Evolutionary conservation across 1,140 invertebrate genomes (phyloP).

Genomic region (Leptinotarsa defecta): DNA sequence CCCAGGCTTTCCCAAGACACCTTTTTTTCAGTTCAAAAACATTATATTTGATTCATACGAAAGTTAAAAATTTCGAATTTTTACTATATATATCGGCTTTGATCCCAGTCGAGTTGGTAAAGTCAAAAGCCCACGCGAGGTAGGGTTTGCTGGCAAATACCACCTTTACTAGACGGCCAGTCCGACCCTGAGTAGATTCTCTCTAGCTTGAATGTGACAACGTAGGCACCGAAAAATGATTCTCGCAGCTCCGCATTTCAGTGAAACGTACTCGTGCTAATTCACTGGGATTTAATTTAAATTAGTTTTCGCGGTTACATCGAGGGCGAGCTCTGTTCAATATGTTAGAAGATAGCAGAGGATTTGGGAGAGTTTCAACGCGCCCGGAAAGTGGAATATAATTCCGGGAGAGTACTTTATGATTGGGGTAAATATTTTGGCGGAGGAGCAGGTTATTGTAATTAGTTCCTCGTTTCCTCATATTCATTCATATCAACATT

Average conservation of each 20-base stretch:
- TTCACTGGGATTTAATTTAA: constrained; percentile 55
- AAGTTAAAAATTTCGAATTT: too few species aligned
- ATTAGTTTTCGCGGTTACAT: constrained; percentile 49
- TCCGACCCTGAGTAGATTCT: too few species aligned
- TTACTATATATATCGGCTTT: too few species aligned
- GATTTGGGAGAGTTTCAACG: constrained; percentile 13
- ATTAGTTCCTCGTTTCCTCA: background rate
- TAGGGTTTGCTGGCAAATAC: too few species aligned
- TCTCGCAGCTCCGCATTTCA: constrained; percentile 2
- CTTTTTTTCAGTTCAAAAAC: too few species aligned
- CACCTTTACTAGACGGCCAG: too few species aligned
- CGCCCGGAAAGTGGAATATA: constrained; percentile 2
- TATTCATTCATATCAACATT: too few species aligned
- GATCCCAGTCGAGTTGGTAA: too few species aligned
- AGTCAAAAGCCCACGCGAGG: too few species aligned
- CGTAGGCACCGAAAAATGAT: background rate
- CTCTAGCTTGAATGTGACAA: too few species aligned
- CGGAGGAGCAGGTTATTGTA: background rate
- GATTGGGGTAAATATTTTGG: background rate
- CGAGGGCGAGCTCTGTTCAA: constrained; percentile 34
- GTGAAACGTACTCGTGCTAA: constrained; percentile 41
- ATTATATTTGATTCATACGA: too few species aligned
- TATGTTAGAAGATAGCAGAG: constrained; percentile 34
- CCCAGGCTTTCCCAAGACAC: too few species aligned
- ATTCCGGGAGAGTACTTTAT: constrained; percentile 15